Conservation (phyloP, 2,113 vertebrate species). For the Copsychus sechellarum region DNA sequence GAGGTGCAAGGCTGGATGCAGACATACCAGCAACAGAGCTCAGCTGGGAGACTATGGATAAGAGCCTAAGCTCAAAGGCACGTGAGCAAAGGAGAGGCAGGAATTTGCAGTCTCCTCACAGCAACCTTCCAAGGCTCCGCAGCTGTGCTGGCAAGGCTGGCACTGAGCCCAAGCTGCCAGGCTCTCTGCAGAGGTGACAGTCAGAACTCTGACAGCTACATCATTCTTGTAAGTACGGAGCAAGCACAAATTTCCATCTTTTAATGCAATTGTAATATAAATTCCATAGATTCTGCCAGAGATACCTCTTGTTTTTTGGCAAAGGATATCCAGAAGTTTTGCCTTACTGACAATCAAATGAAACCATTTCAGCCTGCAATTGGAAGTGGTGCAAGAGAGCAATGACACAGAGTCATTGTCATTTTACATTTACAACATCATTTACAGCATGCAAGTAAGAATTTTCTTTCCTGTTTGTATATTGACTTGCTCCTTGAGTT, state of each 20-base stretch:
- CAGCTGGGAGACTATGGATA: not conserved
- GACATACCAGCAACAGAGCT: not conserved
- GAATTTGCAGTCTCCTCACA: not conserved
- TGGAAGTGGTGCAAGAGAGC: slow-evolving; percentile 5
- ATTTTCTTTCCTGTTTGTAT: not conserved
- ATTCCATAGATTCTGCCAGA: not conserved
- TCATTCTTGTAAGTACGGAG: not conserved
- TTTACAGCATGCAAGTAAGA: slow-evolving; percentile 40
- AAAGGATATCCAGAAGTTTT: slow-evolving; percentile 55
- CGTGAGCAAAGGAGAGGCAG: not conserved
- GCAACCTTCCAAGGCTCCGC: not conserved
- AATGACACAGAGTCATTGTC: not conserved
- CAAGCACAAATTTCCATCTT: not conserved
- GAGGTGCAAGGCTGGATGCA: not conserved
- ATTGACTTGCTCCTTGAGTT: not conserved
- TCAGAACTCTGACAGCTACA: not conserved
- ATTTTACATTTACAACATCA: not conserved
- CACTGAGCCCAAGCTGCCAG: not conserved
- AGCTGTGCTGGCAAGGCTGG: not conserved
- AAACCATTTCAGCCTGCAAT: slow-evolving; percentile 71
- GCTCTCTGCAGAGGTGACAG: not conserved
- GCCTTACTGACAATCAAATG: slow-evolving; percentile 67
- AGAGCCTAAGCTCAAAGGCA: not conserved
- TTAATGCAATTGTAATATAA: not conserved
- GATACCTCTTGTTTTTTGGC: not conserved